Conservation (phyloP, 2,797 vertebrate genomes). For the Manis pentadactyla region DNA sequence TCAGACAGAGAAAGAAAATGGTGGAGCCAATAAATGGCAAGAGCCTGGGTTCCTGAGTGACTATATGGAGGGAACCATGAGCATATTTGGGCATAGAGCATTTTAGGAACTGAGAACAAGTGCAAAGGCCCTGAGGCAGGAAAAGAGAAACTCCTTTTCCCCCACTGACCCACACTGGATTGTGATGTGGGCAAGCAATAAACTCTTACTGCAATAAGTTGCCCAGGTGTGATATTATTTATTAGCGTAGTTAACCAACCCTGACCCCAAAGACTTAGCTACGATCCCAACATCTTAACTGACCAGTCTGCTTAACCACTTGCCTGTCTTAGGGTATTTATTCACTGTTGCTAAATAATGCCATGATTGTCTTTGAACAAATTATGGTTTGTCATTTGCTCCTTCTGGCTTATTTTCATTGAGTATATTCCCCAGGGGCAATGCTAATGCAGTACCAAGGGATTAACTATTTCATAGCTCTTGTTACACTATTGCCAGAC, state of each 20-base stretch:
- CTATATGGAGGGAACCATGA: background rate
- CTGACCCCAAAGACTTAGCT: background rate
- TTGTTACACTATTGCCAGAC: background rate
- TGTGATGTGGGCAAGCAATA: background rate
- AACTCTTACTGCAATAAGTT: background rate
- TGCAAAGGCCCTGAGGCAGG: background rate
- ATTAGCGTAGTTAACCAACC: background rate
- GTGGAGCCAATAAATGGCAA: background rate
- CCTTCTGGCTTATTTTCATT: background rate
- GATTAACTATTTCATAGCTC: background rate
- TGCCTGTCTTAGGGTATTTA: background rate
- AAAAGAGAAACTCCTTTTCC: background rate
- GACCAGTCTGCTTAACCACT: background rate
- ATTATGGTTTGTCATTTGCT: background rate
- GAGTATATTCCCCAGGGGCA: background rate
- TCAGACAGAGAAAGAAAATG: background rate
- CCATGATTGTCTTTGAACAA: background rate
- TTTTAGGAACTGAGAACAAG: background rate
- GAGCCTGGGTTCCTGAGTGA: background rate
- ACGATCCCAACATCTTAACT: background rate
- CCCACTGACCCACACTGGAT: accelerated
- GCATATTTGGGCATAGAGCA: background rate
- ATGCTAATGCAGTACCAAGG: background rate
- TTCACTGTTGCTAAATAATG: conserved; percentile 10
- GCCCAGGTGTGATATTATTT: background rate